Percentiles rank a stretch among this genome's conserved stretches.
phyloP scores from a whole-genome alignment of 2,113 vertebrate genomes.

The Psettodes erumei region DNA sequence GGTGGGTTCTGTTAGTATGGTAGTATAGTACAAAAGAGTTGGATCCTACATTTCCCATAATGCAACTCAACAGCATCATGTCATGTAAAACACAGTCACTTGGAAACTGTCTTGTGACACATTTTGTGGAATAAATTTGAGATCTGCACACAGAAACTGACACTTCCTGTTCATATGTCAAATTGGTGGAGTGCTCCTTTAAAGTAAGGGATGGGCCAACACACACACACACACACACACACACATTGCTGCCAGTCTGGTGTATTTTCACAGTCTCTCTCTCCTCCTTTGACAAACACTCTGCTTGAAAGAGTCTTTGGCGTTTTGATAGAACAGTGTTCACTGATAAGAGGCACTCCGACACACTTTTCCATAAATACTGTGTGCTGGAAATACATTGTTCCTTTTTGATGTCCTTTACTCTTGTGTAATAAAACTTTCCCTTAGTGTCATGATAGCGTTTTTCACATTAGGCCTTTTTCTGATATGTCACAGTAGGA shows the following conservation, averaged over 20 bases:
- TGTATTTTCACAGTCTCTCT: conserved; percentile 6
- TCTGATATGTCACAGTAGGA: not conserved
- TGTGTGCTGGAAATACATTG: not conserved
- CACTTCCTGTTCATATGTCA: too few species aligned
- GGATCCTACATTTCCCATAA: not conserved
- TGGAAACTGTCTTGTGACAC: too few species aligned
- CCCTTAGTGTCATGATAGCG: accelerated
- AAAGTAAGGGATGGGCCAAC: not conserved
- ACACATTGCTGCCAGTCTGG: not conserved
- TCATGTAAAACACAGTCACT: too few species aligned
- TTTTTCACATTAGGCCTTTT: too few species aligned
- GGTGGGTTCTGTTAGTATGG: not conserved
- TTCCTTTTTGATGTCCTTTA: not conserved
- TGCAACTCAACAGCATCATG: not conserved
- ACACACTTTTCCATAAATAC: not conserved
- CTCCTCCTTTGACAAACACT: conserved; percentile 67
- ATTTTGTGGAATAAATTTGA: too few species aligned
- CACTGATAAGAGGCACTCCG: conserved; percentile 30
- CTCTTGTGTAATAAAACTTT: not conserved
- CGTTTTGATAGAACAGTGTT: conserved; percentile 10
- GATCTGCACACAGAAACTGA: not conserved
- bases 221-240: conserved; percentile 27
- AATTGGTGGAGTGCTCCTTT: not conserved
- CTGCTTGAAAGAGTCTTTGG: conserved; percentile 29
- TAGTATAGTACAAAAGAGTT: not conserved